phyloP scores from a whole-genome alignment of 2,113 vertebrate species.

The Dunckerocampus dactyliophorus region DNA sequence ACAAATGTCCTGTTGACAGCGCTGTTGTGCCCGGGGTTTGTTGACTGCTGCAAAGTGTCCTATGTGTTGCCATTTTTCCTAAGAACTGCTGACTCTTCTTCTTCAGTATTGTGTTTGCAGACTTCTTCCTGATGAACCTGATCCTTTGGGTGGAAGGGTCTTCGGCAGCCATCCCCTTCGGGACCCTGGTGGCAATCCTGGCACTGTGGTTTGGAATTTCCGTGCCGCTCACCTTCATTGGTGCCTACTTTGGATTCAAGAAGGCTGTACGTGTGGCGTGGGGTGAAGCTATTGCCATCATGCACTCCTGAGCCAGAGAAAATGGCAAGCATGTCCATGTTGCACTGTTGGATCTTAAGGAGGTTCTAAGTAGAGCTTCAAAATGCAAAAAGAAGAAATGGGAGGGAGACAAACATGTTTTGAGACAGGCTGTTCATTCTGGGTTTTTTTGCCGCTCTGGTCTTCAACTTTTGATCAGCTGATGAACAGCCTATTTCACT shows the following conservation, averaged over 20 bases:
- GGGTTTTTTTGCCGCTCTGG: too few relatives aligned
- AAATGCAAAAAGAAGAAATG: too few relatives aligned
- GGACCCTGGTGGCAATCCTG: constrained; percentile 91
- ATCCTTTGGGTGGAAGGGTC: constrained; percentile 98
- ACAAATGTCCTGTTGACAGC: constrained; percentile 95
- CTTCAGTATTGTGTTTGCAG: constrained; percentile 91
- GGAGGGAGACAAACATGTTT: too few relatives aligned
- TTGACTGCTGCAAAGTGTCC: constrained; percentile 4
- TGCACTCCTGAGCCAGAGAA: not conserved
- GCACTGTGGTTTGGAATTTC: constrained; percentile 98
- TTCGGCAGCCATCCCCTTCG: constrained; percentile 94
- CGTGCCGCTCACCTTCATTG: constrained; percentile 91
- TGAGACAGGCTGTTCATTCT: too few relatives aligned
- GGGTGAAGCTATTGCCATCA: not conserved
- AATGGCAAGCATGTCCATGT: too few relatives aligned
- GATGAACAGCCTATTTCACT: too few relatives aligned
- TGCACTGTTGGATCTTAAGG: too few relatives aligned
- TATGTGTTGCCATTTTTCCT: not conserved
- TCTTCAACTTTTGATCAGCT: too few relatives aligned
- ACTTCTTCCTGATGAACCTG: constrained; percentile 98
- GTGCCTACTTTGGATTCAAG: constrained; percentile 98
- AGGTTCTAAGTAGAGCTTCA: too few relatives aligned
- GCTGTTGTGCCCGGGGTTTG: constrained; percentile 95
- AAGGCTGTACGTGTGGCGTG: constrained; percentile 75
- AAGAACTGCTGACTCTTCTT: not conserved